phyloP scores from a whole-genome alignment of 2,113 vertebrate genomes.

The Dasyurus viverrinus region DNA sequence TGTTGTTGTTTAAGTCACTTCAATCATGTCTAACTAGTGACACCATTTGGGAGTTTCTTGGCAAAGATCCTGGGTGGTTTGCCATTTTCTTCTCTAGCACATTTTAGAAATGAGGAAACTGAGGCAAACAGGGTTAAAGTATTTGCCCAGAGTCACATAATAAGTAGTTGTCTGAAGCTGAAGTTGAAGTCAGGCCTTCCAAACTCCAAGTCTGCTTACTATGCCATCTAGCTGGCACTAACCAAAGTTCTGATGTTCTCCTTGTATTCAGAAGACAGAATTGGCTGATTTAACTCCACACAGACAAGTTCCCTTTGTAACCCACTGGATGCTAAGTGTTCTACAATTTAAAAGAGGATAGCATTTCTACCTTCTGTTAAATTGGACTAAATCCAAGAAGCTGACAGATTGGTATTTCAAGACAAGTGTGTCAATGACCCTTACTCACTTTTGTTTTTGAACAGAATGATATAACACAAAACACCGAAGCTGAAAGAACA shows the following conservation, averaged over 20 bases:
- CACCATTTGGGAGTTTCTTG: not conserved
- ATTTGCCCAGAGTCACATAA: not conserved
- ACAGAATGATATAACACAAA: not conserved
- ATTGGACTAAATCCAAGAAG: not conserved
- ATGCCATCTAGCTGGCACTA: not conserved
- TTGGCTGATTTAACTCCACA: not conserved
- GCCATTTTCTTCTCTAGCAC: not conserved
- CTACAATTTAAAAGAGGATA: not conserved
- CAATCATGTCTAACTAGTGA: not conserved
- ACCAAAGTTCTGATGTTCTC: not conserved
- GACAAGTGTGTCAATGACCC: not conserved
- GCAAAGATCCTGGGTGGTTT: not conserved
- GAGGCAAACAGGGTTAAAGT: not conserved
- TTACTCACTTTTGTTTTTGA: not conserved
- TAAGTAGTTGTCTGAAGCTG: not conserved
- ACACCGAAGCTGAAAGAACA: not conserved
- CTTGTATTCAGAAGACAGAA: not conserved
- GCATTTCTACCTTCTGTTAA: not conserved
- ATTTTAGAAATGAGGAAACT: not conserved
- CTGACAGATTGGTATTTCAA: not conserved
- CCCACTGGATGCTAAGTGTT: not conserved
- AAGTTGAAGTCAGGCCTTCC: not conserved
- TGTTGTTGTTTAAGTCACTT: not conserved
- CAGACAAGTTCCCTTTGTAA: not conserved
- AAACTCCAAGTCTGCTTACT: not conserved